Percentiles rank a stretch among this genome's conserved stretches.
Conservation (phyloP, 2,113 vertebrate species). For the Semnornis frantzii region DNA sequence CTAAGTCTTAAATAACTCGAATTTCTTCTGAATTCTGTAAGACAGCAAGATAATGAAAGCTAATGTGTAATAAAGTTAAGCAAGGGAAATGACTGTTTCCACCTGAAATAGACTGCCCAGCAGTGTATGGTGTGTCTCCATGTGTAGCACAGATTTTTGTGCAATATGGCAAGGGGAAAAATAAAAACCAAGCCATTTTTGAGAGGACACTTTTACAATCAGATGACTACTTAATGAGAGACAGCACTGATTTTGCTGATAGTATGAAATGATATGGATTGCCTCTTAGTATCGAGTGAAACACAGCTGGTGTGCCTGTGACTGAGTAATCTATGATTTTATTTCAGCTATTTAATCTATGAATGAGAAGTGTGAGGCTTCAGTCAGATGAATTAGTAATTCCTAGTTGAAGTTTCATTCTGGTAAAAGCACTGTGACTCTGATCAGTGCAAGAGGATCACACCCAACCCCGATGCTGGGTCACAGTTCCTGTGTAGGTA, state of each 20-base stretch:
- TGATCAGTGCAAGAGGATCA: background rate
- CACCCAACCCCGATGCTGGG: background rate
- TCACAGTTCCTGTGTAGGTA: rapidly evolving
- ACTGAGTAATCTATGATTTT: background rate
- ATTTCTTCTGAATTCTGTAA: background rate
- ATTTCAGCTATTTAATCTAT: background rate
- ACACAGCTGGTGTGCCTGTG: background rate
- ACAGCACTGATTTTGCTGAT: background rate
- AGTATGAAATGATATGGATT: background rate
- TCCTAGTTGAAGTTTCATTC: background rate
- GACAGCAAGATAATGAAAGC: background rate
- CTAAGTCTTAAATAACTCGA: background rate
- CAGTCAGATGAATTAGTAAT: background rate
- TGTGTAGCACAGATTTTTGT: background rate
- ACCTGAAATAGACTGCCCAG: background rate
- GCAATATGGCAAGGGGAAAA: background rate
- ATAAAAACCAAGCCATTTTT: background rate
- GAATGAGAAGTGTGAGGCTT: background rate
- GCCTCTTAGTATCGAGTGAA: background rate
- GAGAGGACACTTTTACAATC: background rate
- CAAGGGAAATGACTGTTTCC: background rate
- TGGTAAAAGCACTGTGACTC: background rate
- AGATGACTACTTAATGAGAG: background rate
- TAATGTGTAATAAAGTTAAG: background rate
- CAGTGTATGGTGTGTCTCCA: background rate